Evolutionary conservation across 1,140 invertebrate species (phyloP).

Genomic region (Drosophila ohnishii): DNA sequence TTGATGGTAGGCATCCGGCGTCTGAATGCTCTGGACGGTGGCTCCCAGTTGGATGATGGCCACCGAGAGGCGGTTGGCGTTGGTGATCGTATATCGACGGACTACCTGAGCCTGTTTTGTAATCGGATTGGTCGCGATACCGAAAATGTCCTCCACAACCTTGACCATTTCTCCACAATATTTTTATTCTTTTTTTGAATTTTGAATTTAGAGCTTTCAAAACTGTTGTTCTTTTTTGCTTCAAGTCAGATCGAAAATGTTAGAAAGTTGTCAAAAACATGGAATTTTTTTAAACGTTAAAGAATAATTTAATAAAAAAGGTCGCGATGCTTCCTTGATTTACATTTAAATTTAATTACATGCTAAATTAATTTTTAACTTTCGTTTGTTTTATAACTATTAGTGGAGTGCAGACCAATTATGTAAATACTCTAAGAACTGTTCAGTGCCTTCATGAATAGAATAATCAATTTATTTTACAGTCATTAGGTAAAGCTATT

Average conservation of each 20-base stretch:
- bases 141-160: conserved; percentile 72
- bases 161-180: conserved; percentile 43
- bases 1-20: conserved; percentile 88
- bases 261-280: neutral
- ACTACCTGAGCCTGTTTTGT: conserved; percentile 79
- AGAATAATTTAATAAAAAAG: neutral
- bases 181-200: conserved; percentile 1
- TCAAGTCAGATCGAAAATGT: neutral
- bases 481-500: conserved; percentile 6
- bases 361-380: neutral
- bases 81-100: conserved; percentile 86
- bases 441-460: neutral
- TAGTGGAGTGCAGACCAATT: neutral
- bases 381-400: neutral
- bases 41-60: conserved; percentile 85
- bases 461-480: neutral
- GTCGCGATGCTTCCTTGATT: neutral
- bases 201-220: conserved; percentile 13
- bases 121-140: conserved; percentile 61
- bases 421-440: neutral
- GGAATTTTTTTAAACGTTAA: no score
- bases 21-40: conserved; percentile 88
- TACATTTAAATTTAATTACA: neutral
- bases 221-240: neutral
- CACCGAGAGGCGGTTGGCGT: conserved; percentile 84